A percentile compares a stretch with the other conserved stretches of the same genome.
phyloP scores from a whole-genome alignment of 2,888 invertebrate genomes.

The Andrena marginata region DNA sequence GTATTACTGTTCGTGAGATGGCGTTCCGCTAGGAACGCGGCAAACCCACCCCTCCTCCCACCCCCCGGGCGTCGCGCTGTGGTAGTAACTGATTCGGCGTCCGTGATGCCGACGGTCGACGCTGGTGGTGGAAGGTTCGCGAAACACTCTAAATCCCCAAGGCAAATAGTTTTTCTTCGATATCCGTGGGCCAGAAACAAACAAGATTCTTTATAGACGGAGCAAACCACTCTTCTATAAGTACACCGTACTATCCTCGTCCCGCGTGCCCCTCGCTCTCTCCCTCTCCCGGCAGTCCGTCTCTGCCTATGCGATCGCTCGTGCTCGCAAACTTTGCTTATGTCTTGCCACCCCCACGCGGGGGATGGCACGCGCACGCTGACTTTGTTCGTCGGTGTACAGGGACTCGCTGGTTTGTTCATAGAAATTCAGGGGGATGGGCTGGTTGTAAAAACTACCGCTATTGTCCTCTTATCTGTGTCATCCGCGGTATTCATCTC shows the following conservation, averaged over 20 bases:
- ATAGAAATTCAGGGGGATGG: too few species aligned
- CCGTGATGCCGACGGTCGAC: slow-evolving; percentile 9
- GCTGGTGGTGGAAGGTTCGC: slow-evolving; percentile 56
- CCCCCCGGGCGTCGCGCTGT: not conserved
- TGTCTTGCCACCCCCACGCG: not conserved
- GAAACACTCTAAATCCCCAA: slow-evolving; percentile 79
- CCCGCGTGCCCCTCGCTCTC: slow-evolving; percentile 20
- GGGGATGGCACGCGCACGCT: not conserved
- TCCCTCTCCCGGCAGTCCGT: slow-evolving; percentile 50
- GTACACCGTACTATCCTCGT: slow-evolving; percentile 70
- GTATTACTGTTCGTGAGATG: slow-evolving; percentile 69
- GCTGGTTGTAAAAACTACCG: too few species aligned
- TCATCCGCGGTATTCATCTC: too few species aligned
- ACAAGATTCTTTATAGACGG: slow-evolving; percentile 83
- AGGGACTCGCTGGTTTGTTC: too few species aligned
- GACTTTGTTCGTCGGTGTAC: not conserved
- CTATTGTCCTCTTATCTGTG: too few species aligned
- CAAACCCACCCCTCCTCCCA: not conserved
- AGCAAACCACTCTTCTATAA: slow-evolving; percentile 81
- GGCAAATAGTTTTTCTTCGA: slow-evolving; percentile 82
- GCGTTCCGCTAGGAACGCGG: slow-evolving; percentile 26
- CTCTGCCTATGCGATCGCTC: slow-evolving; percentile 22
- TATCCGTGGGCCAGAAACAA: slow-evolving; percentile 82
- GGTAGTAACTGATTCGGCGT: slow-evolving; percentile 30
- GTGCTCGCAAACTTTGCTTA: slow-evolving; percentile 40